Conservation (phyloP, 2,113 vertebrate species). For the Heptranchias perlo region DNA sequence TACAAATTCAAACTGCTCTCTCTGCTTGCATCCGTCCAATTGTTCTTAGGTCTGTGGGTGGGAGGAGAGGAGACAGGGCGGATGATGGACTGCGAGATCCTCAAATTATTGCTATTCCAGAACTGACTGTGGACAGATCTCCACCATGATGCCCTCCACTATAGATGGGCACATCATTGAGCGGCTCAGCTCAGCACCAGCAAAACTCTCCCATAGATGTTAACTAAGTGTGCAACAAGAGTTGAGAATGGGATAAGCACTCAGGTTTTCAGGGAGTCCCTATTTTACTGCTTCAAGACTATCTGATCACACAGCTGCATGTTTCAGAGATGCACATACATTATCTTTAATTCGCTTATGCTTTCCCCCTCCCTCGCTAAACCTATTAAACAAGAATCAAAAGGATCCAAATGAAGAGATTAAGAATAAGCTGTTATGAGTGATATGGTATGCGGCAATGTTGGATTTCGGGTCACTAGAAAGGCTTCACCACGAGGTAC, state of each 20-base stretch:
- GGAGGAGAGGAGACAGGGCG: neutral
- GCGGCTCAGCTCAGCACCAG: neutral
- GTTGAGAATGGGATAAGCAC: neutral
- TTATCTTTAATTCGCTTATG: neutral
- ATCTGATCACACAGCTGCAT: neutral
- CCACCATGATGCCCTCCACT: no score
- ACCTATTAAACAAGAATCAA: constrained; percentile 11
- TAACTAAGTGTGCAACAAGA: neutral
- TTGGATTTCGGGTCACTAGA: neutral
- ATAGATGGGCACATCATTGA: neutral
- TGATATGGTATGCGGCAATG: neutral
- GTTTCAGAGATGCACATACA: neutral
- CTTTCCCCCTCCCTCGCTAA: neutral
- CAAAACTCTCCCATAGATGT: neutral
- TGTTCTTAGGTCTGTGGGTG: no score
- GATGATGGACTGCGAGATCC: neutral
- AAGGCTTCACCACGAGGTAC: neutral
- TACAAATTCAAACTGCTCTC: neutral
- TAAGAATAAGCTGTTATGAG: neutral
- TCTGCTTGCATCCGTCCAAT: neutral
- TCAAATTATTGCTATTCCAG: neutral
- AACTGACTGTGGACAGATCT: neutral
- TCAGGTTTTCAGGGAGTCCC: neutral
- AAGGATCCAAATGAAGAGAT: constrained; percentile 29
- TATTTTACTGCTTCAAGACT: neutral